Conservation (phyloP, 2,113 vertebrate species). For the Lipophrys pholis region DNA sequence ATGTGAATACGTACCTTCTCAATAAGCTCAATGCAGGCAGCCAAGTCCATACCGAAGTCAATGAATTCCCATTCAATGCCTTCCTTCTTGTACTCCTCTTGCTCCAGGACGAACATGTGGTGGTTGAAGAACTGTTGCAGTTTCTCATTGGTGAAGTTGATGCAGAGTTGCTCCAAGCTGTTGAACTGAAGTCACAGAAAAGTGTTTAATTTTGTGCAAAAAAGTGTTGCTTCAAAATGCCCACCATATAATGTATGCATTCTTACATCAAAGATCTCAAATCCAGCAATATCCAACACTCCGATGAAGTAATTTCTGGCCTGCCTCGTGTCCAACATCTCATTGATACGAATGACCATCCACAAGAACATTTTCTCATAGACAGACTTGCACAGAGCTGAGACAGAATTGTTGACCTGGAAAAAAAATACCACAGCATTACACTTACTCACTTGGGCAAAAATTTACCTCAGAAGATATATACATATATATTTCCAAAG, state of each 20-base stretch:
- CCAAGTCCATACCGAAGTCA: constrained; percentile 90
- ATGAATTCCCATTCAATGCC: constrained; percentile 89
- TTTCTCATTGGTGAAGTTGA: constrained; percentile 96
- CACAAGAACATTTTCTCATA: constrained; percentile 79
- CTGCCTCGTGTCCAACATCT: constrained; percentile 84
- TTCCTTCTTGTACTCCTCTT: constrained; percentile 90
- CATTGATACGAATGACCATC: constrained; percentile 84
- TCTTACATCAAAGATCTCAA: constrained; percentile 41
- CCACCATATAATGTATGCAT: neutral
- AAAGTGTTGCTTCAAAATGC: neutral
- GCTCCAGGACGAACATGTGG: constrained; percentile 90
- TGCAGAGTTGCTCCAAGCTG: constrained; percentile 89
- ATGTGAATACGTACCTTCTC: constrained; percentile 82
- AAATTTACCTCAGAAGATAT: too few species aligned
- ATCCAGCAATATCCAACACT: constrained; percentile 83
- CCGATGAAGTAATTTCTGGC: constrained; percentile 81
- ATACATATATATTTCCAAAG: neutral
- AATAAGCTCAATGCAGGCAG: constrained; percentile 89
- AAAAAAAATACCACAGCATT: neutral
- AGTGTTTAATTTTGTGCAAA: neutral
- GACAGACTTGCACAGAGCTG: neutral
- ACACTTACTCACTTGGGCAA: too few species aligned
- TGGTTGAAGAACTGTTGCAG: constrained; percentile 97
- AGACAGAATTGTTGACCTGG: neutral
- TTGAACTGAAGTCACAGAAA: constrained; percentile 4